phyloP scores from a whole-genome alignment of 2,888 invertebrate genomes.

The Salticus scenicus region DNA sequence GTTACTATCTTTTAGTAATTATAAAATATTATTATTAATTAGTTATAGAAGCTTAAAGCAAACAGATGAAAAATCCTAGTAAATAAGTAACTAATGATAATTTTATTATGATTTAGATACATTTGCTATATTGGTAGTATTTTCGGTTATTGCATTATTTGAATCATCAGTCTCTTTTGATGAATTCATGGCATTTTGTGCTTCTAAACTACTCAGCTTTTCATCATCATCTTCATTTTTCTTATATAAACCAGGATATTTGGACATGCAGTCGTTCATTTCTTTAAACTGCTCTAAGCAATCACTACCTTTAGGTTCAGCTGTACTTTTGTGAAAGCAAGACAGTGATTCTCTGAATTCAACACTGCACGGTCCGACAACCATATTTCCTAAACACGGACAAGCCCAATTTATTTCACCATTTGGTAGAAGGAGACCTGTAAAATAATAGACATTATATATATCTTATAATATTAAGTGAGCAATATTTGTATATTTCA shows the following conservation, averaged over 20 bases:
- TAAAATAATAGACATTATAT: too few relatives aligned
- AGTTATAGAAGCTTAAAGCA: too few relatives aligned
- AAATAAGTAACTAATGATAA: too few relatives aligned
- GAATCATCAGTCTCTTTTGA: background rate
- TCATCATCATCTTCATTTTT: conserved; percentile 80
- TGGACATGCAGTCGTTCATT: conserved; percentile 93
- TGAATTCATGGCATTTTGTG: background rate
- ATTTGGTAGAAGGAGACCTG: conserved; percentile 86
- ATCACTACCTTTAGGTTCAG: conserved; percentile 93
- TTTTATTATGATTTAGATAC: too few relatives aligned
- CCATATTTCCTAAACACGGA: conserved; percentile 97
- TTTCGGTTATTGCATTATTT: background rate
- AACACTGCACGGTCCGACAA: conserved; percentile 94
- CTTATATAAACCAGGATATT: conserved; percentile 87
- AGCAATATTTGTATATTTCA: too few relatives aligned
- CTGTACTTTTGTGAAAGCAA: conserved; percentile 89
- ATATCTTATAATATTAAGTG: too few relatives aligned
- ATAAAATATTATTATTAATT: too few relatives aligned
- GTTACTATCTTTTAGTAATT: too few relatives aligned
- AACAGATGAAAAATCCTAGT: too few relatives aligned
- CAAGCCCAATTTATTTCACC: conserved; percentile 98
- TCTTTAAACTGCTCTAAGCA: conserved; percentile 92
- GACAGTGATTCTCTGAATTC: conserved; percentile 95
- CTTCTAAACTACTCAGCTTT: conserved; percentile 20
- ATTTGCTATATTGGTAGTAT: background rate